Evolutionary conservation across 2,888 invertebrate genomes (phyloP), one percentile per base, ranked within the genome.

Genomic region (Pseudolycoriella hygida): DNA sequence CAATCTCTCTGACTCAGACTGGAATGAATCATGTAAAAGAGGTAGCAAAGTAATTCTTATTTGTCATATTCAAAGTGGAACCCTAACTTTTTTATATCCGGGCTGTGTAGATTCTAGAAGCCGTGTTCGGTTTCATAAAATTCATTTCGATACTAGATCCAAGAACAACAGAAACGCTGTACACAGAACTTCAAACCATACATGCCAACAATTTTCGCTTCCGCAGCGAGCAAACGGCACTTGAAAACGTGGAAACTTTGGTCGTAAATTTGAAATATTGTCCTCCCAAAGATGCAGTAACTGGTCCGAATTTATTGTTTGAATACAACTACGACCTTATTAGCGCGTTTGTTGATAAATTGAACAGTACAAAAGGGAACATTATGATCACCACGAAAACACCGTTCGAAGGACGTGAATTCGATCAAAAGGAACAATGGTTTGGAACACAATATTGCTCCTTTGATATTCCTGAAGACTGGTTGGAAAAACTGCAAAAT

Each of bases 241-340:
- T 73, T 1, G 83, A 87, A 44, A 79, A 84, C 56, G 90, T 89
- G 1, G 84, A 86, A 63, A 70, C 72, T 30, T 54, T 90, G 10
- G 75, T 77, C 2, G 77, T 82, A 55, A 76, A 76, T 53, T 85
- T 88, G 81, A 87, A 86, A 52, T 71, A 76, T 55, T 90, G 77
- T 62, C 77, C 82, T 0, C 76, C 86, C 0, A 70, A 76, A 52
- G 80, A 89, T 61, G 84, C 81, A 57, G 71, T 93, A 46, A 78
- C 80, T 1, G 90, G 89, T 1, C 72, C 75, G 38, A 70, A 76
- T 45, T 63, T 90, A 0, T 80, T 76, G 58, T 83, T 76, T 55
- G 79, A 86, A 50, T 92, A 82, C 58, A 72, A 86, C 56, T 77
- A 80, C 1, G 67, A 78, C 61, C 76, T 58, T 32, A 50, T 64